Evolutionary conservation across 2,888 invertebrate genomes (phyloP), one percentile per base, ranked within the genome.

Genomic region (Pammene fasciana): DNA sequence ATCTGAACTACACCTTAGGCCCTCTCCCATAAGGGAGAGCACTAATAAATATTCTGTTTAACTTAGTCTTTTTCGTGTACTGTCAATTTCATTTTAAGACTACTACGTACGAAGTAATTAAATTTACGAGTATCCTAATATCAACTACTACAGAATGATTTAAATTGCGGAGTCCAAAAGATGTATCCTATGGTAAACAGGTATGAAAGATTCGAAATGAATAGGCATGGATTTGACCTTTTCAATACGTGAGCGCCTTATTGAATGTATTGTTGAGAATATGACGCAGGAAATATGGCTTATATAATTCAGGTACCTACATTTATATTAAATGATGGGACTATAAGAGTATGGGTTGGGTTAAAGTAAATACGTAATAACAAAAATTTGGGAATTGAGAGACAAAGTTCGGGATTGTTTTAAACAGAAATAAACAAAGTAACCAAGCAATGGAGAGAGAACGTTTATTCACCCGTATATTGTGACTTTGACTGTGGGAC

Each of bases 191-290:
- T 13, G 13, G 26, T 5, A 5, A 5, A 50, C 14, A 50, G 57
- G 48, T 48, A 67, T 14, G 41, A 50, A 50, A 68, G 43, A 56
- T 52, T 48, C 34, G 62, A 26, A 52, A 64, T 68, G 64, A 68
- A 65, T 65, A 64, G 68, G 57, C 11, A 64, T 18, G 52, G 67
- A 61, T 68, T 45, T 61, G 56, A 64, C 57, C 64, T 68, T 59
- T 68, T 65, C 57, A 68, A 54, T 62, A 36, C 26, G 46, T 14
- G 57, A 36, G 43, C 41, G 45, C 66, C 46, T 55, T 66, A 66
- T 70, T 46, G 48, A 48, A 60, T 56, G 59, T 67, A 67, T 66
- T 70, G 66, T 55, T 62, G 52, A 43, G 38, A 48, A 66, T 54
- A 45, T 38, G 50, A 59, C 55, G 59, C 59, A 68, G 55, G 60